Conservation (phyloP, 2,888 invertebrate species). For the Flabesymbios commensalis region DNA sequence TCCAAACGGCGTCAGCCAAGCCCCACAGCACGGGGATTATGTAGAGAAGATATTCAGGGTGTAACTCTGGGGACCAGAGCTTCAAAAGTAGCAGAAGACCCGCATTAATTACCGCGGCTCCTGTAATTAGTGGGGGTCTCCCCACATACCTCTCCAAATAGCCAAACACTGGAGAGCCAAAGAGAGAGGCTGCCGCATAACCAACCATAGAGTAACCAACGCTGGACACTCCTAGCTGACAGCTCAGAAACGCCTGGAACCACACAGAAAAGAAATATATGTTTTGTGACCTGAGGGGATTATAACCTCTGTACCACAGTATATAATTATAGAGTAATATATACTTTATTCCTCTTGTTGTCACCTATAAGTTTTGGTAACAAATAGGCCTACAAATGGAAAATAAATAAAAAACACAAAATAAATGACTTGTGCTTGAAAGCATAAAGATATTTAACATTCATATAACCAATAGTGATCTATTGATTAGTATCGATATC, state of each 20-base stretch:
- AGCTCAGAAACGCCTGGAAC: constrained; percentile 1
- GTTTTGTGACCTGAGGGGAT: too few relatives aligned
- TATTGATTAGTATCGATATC: too few relatives aligned
- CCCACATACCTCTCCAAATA: background rate
- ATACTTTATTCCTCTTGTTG: too few relatives aligned
- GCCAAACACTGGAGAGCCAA: background rate
- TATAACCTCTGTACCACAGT: too few relatives aligned
- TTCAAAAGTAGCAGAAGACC: background rate
- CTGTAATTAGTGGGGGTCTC: background rate
- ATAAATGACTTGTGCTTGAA: too few relatives aligned
- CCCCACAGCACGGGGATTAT: background rate
- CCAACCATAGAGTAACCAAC: background rate
- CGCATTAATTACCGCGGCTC: background rate
- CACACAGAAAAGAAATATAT: background rate
- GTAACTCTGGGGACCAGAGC: background rate
- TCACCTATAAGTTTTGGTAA: too few relatives aligned
- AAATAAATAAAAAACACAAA: too few relatives aligned
- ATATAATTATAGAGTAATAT: too few relatives aligned
- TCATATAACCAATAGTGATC: too few relatives aligned
- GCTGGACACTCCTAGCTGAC: background rate
- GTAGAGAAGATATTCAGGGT: background rate
- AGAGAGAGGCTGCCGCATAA: background rate
- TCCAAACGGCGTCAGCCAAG: background rate
- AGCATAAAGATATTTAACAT: too few relatives aligned
- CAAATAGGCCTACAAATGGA: too few relatives aligned